Evolutionary conservation across 2,113 vertebrate genomes (phyloP).

Genomic region (Morphnarchus princeps): DNA sequence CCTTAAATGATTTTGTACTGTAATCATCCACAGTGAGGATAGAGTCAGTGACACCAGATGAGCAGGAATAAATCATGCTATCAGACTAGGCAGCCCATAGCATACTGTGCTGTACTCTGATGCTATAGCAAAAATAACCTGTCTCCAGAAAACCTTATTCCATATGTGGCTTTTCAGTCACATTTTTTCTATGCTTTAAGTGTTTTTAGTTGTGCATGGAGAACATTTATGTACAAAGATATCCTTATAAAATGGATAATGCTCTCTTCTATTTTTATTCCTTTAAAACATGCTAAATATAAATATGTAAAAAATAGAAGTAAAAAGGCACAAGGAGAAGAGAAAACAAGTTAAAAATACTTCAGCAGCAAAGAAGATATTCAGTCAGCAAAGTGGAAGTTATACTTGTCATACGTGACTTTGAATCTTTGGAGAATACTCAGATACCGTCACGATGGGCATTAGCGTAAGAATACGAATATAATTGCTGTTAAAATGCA

Average conservation of each 20-base stretch:
- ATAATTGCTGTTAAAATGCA: background rate
- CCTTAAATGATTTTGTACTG: conserved; percentile 24
- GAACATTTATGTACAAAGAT: conserved; percentile 16
- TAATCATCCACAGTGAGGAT: background rate
- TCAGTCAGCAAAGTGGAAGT: background rate
- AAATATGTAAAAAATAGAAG: background rate
- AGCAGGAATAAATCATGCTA: conserved; percentile 30
- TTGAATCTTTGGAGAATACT: background rate
- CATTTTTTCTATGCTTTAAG: background rate
- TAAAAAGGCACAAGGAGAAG: background rate
- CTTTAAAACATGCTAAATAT: conserved; percentile 32
- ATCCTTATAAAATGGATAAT: conserved; percentile 11
- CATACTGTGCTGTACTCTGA: background rate
- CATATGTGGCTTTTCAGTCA: background rate
- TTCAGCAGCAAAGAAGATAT: background rate
- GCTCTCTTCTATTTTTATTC: conserved; percentile 25
- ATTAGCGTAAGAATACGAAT: background rate
- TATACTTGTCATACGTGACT: background rate
- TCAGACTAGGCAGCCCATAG: background rate
- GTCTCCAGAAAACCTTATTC: background rate
- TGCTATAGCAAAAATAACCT: background rate
- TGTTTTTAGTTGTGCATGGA: background rate
- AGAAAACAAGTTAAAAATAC: background rate
- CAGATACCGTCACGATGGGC: background rate
- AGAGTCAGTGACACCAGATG: background rate